phyloP scores from a whole-genome alignment of 1,140 invertebrate species.

The Lepidurus couesii region DNA sequence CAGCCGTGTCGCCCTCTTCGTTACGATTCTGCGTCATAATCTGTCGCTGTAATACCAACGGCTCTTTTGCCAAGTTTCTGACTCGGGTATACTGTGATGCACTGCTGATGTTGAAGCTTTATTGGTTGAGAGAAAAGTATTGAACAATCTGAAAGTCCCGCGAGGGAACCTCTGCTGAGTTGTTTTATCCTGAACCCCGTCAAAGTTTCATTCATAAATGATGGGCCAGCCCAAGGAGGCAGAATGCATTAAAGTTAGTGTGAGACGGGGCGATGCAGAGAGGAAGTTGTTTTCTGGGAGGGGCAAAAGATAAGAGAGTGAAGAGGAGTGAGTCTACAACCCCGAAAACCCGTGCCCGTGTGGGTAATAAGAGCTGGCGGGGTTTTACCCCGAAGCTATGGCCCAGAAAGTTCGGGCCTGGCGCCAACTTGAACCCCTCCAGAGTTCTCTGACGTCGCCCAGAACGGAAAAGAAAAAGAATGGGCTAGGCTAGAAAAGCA shows the following conservation, averaged over 20 bases:
- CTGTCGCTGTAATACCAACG: too few relatives aligned
- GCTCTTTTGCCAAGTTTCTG: too few relatives aligned
- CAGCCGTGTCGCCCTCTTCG: too few relatives aligned
- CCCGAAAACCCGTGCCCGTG: not conserved
- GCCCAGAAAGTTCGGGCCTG: not conserved
- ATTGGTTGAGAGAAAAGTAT: too few relatives aligned
- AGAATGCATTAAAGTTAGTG: not conserved
- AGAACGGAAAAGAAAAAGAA: not conserved
- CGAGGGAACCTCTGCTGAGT: too few relatives aligned
- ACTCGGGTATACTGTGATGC: too few relatives aligned
- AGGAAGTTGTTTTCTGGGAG: not conserved
- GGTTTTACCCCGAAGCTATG: not conserved
- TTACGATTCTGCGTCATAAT: too few relatives aligned
- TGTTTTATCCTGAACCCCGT: not conserved
- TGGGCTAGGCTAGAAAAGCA: not conserved
- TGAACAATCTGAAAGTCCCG: too few relatives aligned
- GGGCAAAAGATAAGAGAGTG: too few relatives aligned
- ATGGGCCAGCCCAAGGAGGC: not conserved
- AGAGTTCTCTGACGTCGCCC: not conserved
- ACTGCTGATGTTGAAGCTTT: too few relatives aligned
- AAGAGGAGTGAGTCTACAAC: too few relatives aligned
- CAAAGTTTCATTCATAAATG: constrained; percentile 8
- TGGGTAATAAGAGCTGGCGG: not conserved
- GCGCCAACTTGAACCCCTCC: not conserved
- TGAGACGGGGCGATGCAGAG: not conserved